Conservation (phyloP, 2,113 vertebrate species). For the Taurulus bubalis region DNA sequence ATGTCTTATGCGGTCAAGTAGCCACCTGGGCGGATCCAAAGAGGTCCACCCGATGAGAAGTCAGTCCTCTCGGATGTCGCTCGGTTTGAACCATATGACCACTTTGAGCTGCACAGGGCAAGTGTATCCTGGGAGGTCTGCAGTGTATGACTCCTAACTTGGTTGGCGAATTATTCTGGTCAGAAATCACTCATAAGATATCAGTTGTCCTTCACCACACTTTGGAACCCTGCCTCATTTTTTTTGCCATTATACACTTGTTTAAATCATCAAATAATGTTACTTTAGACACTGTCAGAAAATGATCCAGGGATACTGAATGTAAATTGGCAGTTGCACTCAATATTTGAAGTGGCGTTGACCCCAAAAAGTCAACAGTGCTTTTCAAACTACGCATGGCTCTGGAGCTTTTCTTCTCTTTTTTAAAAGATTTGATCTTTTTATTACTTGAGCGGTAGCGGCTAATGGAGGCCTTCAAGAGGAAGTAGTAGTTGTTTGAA, state of each 20-base stretch:
- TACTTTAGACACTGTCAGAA: slow-evolving; percentile 48
- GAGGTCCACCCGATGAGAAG: slow-evolving; percentile 48
- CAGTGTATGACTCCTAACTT: slow-evolving; percentile 42
- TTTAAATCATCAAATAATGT: slow-evolving; percentile 50
- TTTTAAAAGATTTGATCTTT: slow-evolving; percentile 69
- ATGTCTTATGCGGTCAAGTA: slow-evolving; percentile 70
- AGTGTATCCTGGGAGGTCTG: slow-evolving; percentile 65
- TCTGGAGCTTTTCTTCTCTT: slow-evolving; percentile 50
- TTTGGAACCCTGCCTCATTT: slow-evolving; percentile 31
- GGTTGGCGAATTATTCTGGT: slow-evolving; percentile 57
- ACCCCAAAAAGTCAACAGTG: slow-evolving; percentile 43
- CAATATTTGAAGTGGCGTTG: slow-evolving; percentile 45
- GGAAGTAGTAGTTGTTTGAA: slow-evolving; percentile 77
- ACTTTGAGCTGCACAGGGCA: slow-evolving; percentile 35
- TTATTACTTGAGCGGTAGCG: slow-evolving; percentile 73
- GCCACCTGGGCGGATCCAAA: slow-evolving; percentile 59
- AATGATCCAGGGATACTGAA: slow-evolving; percentile 16
- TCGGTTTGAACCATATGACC: slow-evolving; percentile 21
- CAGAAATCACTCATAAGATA: slow-evolving; percentile 61
- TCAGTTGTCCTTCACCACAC: slow-evolving; percentile 59
- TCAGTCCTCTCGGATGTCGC: slow-evolving; percentile 39
- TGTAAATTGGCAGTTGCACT: slow-evolving; percentile 42
- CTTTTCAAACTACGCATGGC: slow-evolving; percentile 45
- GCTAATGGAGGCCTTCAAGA: slow-evolving; percentile 71
- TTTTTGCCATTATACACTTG: slow-evolving; percentile 52